Base-by-base conservation (phyloP, 2,113 vertebrate genomes). In the Nymphicus hollandicus region DNA sequence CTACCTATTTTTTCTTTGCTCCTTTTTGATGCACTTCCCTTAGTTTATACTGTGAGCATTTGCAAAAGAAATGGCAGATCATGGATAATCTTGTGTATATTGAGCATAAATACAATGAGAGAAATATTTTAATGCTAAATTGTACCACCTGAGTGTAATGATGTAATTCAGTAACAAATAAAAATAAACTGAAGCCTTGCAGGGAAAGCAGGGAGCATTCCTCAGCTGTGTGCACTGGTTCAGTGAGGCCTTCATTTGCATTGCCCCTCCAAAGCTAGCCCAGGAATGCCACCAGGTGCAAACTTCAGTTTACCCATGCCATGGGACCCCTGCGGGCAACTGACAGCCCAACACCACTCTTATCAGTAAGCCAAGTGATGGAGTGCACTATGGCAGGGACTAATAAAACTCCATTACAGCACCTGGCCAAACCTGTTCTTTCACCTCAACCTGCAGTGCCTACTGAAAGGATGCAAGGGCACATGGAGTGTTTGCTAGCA, bases 221-320 rank as follows among this genome's bases (percentile, higher is more conserved):
- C 65, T 91, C 43, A 71, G 50, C 43, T 86, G 53, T 56, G 53
- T 63, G 33, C 24, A 11, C 2, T 8, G 29, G 41, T 44, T 73
- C 63, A 61, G 1, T 6, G 18, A 78, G 47, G 39, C 11, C 27
- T 63, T 64, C 55, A 68, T 81, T 72, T 58, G 44, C 33, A 74
- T 60, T 20, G 31, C 37, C 60, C 60, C 50, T 10, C 53, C 86
- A 56, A 81, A 69, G 28, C 41, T 68, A 90, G 46, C n/a, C 61
- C 81, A 91, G 44, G 58, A 93, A 96, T 58, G 71, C 56, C 71
- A 95, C 55, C 31, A 88, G 82, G 28, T 56, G 63, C 79, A 89
- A 90, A 77, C 60, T 81, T 31, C 50, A 70, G 24, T 46, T 93
- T 66, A 76, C 37, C 24, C 6, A 8, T 9, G 1, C 5, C 55